Evolutionary conservation across 2,113 vertebrate genomes (phyloP).

Genomic region (Colius striatus): DNA sequence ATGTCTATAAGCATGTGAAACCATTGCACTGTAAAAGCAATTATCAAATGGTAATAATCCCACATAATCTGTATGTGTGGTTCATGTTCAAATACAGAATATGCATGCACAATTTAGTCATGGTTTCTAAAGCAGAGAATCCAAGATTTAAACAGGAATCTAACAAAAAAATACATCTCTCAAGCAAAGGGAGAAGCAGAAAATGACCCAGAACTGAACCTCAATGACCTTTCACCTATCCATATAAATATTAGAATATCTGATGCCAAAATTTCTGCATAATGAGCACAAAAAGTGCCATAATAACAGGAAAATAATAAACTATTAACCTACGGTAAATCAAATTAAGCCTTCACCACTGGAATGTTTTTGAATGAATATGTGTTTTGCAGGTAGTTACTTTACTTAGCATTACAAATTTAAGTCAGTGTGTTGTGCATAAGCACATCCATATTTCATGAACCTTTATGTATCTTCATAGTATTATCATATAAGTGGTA

Average conservation of each 20-base stretch:
- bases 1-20: neutral
- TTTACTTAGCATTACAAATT: conserved; percentile 72
- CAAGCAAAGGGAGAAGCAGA: neutral
- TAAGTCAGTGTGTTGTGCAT: conserved; percentile 38
- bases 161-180: neutral
- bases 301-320: conserved; percentile 10
- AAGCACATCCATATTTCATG: conserved; percentile 69
- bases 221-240: neutral
- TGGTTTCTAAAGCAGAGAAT: neutral
- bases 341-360: neutral
- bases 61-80: neutral
- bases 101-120: neutral
- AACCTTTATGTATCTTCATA: conserved; percentile 39
- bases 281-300: neutral
- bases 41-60: neutral
- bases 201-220: neutral
- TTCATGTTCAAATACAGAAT: neutral
- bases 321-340: conserved; percentile 23
- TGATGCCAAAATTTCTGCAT: neutral
- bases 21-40: neutral
- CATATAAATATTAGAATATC: neutral
- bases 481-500: conserved; percentile 65
- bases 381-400: conserved; percentile 61
- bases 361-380: conserved; percentile 23
- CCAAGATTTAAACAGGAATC: neutral